Conservation (phyloP, 1,140 invertebrate species). For the Drosophila nigromelanica region DNA sequence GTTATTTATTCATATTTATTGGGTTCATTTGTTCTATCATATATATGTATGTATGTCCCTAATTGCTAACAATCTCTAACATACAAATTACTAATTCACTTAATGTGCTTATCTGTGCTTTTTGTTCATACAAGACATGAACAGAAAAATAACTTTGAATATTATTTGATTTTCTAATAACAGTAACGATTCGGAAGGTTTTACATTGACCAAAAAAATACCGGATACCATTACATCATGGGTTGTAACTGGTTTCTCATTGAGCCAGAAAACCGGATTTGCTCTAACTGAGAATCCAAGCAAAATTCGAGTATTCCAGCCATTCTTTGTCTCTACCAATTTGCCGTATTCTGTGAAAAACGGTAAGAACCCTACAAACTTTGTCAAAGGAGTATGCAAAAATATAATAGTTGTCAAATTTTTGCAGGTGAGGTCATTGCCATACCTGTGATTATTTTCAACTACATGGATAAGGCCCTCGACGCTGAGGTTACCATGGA, state of each 20-base stretch:
- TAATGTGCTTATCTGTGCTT: background rate
- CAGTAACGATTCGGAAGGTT: conserved; percentile 45
- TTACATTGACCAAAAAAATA: conserved; percentile 85
- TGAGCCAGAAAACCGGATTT: conserved; percentile 93
- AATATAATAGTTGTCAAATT: background rate
- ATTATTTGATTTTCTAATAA: background rate
- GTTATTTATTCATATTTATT: conserved; percentile 8
- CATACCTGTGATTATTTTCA: conserved; percentile 79
- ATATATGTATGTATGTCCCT: background rate
- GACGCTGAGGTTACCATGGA: conserved; percentile 92
- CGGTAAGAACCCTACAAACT: conserved; percentile 84
- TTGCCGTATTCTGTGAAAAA: conserved; percentile 94
- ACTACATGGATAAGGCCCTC: conserved; percentile 87
- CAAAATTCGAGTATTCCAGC: conserved; percentile 93
- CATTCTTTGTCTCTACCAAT: conserved; percentile 92
- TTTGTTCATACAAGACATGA: background rate
- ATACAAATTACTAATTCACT: background rate
- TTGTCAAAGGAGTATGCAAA: too few species aligned
- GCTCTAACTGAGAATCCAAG: conserved; percentile 90
- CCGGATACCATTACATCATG: conserved; percentile 97
- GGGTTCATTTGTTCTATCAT: background rate
- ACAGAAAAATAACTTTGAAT: background rate
- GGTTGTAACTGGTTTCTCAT: conserved; percentile 96
- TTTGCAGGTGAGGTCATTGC: conserved; percentile 74
- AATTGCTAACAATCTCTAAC: background rate